Percentiles rank a stretch among this genome's conserved stretches.
Conservation (phyloP, 92 coral and sea anemone species). For the Umimayanthus chanpuru region DNA sequence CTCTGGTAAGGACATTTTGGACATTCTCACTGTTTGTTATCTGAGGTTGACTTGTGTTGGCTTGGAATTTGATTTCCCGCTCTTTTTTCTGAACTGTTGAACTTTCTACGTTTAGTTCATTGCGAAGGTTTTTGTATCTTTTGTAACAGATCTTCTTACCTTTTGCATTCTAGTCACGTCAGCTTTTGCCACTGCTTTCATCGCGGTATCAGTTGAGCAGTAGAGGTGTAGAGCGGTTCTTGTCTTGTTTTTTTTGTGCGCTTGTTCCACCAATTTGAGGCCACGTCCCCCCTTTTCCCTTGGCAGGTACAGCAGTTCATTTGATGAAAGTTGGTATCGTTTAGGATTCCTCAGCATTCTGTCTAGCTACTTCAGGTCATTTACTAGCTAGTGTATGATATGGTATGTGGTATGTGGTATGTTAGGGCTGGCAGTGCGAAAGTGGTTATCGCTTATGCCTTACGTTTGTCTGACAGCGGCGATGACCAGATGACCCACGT, state of each 20-base stretch:
- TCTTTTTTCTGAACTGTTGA: too few relatives aligned
- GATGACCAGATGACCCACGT: slow-evolving; percentile 16
- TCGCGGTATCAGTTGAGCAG: not conserved
- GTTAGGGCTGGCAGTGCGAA: not conserved
- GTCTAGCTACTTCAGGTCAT: not conserved
- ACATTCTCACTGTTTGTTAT: too few relatives aligned
- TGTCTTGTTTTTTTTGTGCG: not conserved
- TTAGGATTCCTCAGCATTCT: slow-evolving; percentile 10
- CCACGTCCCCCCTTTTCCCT: slow-evolving; percentile 2
- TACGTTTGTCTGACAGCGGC: not conserved
- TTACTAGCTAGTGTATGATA: slow-evolving; percentile 29
- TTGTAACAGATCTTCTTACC: not conserved
- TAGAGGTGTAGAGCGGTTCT: not conserved
- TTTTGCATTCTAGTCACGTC: not conserved
- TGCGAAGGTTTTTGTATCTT: too few relatives aligned
- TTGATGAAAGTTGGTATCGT: slow-evolving; percentile 9
- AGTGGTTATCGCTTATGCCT: slow-evolving; percentile 30
- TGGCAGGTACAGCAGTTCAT: slow-evolving; percentile 30
- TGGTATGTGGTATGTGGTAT: slow-evolving; percentile 20
- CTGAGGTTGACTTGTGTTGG: too few relatives aligned
- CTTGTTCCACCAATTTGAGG: not conserved
- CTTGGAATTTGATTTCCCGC: too few relatives aligned
- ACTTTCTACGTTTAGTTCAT: too few relatives aligned
- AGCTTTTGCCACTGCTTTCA: not conserved
- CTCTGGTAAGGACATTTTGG: not conserved